Evolutionary conservation across 2,888 invertebrate species (phyloP), one percentile per base, ranked within the genome.

Genomic region (Oconnorella tubifera): DNA sequence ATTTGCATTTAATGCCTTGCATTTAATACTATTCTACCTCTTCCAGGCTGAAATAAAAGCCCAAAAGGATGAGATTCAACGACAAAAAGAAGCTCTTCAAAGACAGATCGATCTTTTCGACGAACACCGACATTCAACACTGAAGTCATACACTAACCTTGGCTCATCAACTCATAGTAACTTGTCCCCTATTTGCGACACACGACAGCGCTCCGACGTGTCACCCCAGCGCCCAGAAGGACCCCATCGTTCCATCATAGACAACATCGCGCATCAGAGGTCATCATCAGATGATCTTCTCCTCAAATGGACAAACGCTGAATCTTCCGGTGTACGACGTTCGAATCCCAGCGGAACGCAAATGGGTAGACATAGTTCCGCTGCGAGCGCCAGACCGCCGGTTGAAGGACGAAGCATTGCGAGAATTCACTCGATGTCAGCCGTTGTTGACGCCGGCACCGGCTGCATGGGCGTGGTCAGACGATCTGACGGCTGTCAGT

Each of bases 21-120:
- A 10, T 6, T 53, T 10, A 14, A 23, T 25, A 6, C 6, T 23
- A 10, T 23, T 23, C 27, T 53, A 53, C 23, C 23, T 56, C 19
- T 64, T 55, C 25, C 63, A 66, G 66, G 50, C 51, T 28, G 66
- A 66, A 33, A 33, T 67, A 23, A 25, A 31, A 25, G 48, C 92
- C 73, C 94, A 95, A 79, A 85, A 94, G n/a, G 95, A 96, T 75
- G 89, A 93, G 74, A 84, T 96, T 14, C 94, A 91, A 78, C 85
- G 92, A 28, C 89, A 92, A 80, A 86, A 94, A 80, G 94, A 96
- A 78, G 86, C 90, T 58, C 83, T 94, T 51, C 88, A 89, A 63
- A 88, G 87, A 69, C 89, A 90, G 79, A 77, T 76, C 62, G 78
- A 77, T 69, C 71, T 76, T 70, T 74, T 76, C 71, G 73, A 71